A percentile compares a stretch with the other conserved stretches of the same genome.
phyloP scores from a whole-genome alignment of 2,113 vertebrate species.

The Anoplopoma fimbria region DNA sequence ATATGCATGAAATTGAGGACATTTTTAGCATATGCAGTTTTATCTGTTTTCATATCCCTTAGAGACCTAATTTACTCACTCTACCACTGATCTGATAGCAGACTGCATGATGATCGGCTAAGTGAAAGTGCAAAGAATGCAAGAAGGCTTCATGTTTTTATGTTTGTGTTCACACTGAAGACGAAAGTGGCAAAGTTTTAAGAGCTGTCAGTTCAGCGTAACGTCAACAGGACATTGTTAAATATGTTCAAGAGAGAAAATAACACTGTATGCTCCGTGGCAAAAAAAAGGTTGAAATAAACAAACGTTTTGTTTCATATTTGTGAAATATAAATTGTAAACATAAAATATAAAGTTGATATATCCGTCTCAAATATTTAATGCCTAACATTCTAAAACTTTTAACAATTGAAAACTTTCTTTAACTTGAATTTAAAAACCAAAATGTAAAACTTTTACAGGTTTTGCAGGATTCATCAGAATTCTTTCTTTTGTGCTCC shows the following conservation, averaged over 20 bases:
- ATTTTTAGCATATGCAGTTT: background rate
- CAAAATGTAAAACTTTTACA: background rate
- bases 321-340: background rate
- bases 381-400: background rate
- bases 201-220: constrained; percentile 7
- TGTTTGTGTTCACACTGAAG: constrained; percentile 10
- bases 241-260: constrained; percentile 1
- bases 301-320: background rate
- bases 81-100: background rate
- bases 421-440: background rate
- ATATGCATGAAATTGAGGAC: background rate
- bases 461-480: background rate
- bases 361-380: background rate
- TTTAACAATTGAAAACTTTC: background rate
- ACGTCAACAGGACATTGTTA: background rate
- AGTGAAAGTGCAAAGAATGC: constrained; percentile 1
- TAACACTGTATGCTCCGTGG: background rate
- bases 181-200: background rate
- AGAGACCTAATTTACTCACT: background rate
- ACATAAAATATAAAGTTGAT: background rate
- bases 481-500: background rate
- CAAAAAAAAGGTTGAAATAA: background rate
- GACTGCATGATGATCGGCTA: background rate
- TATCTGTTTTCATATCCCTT: background rate
- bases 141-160: background rate